phyloP scores from a whole-genome alignment of 2,888 invertebrate genomes.

The Elgonia sp. region DNA sequence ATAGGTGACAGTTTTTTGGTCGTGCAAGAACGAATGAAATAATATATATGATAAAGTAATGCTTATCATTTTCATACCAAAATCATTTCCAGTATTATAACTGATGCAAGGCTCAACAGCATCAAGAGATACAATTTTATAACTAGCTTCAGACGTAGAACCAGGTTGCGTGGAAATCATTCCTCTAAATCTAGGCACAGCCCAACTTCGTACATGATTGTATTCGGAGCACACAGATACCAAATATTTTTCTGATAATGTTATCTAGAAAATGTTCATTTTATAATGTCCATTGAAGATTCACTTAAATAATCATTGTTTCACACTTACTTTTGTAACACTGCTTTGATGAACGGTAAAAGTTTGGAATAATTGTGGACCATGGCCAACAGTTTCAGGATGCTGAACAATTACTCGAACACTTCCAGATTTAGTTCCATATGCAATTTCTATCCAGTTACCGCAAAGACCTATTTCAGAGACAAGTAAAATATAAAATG shows the following conservation, averaged over 20 bases:
- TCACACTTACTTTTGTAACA: slow-evolving; percentile 93
- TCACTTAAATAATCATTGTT: background rate
- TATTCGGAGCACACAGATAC: slow-evolving; percentile 99
- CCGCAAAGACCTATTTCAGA: slow-evolving; percentile 94
- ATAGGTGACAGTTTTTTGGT: too few species aligned
- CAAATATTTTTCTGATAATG: slow-evolving; percentile 97
- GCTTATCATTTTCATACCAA: slow-evolving; percentile 82
- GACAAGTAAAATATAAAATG: slow-evolving; percentile 48
- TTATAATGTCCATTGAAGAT: background rate
- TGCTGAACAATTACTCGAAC: slow-evolving; percentile 99
- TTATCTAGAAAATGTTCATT: slow-evolving; percentile 89
- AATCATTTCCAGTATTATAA: slow-evolving; percentile 90
- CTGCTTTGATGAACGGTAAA: slow-evolving; percentile 98
- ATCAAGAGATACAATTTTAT: slow-evolving; percentile 96
- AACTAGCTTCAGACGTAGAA: slow-evolving; percentile 98
- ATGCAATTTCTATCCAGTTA: slow-evolving; percentile 99
- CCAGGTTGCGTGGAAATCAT: slow-evolving; percentile 99
- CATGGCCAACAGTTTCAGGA: slow-evolving; percentile 99
- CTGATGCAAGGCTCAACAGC: slow-evolving; percentile 90
- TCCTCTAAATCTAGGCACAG: slow-evolving; percentile 97
- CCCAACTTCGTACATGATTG: slow-evolving; percentile 99
- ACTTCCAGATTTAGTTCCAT: slow-evolving; percentile 98
- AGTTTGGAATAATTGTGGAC: slow-evolving; percentile 98
- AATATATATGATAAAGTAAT: too few species aligned
- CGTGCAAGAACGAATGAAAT: too few species aligned